These are phyloP conservation scores for Polyodon spathula DNA, from an alignment of 2,113 vertebrate genomes.

Conservation along the genomic window DNA sequence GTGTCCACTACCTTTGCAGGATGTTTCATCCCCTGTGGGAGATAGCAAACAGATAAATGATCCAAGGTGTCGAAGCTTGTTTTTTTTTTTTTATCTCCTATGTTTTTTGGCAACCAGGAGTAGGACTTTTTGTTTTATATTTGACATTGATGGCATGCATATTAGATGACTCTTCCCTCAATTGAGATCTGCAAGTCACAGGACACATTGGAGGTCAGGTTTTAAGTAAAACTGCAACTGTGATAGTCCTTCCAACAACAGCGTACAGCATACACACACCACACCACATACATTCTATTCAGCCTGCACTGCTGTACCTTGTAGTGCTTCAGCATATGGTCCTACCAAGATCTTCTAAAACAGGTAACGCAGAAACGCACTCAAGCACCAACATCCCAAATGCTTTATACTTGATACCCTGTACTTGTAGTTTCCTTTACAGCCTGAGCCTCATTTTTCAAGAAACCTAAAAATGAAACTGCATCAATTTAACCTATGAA, in stretches of 20 bases:
- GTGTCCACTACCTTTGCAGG: no score
- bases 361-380: no score
- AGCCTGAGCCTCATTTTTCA: no score
- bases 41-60: no score
- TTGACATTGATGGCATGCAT: background rate
- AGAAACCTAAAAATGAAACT: no score
- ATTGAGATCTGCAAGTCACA: slow-evolving; percentile 17
- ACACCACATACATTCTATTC: background rate
- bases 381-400: no score
- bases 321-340: background rate
- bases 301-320: background rate
- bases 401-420: no score
- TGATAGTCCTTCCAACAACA: background rate
- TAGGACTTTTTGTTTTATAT: background rate
- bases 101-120: background rate
- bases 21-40: no score
- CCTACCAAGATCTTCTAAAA: background rate
- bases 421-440: no score
- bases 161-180: slow-evolving; percentile 4
- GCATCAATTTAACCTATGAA: no score
- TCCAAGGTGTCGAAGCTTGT: no score
- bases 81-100: no score
- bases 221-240: slow-evolving; percentile 20
- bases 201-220: slow-evolving; percentile 17
- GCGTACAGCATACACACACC: background rate